A percentile compares a stretch with the other conserved stretches of the same genome.
These are phyloP conservation scores for Antheraea assamensis DNA, from an alignment of 2,888 invertebrate genomes.

Conservation along the genomic window DNA sequence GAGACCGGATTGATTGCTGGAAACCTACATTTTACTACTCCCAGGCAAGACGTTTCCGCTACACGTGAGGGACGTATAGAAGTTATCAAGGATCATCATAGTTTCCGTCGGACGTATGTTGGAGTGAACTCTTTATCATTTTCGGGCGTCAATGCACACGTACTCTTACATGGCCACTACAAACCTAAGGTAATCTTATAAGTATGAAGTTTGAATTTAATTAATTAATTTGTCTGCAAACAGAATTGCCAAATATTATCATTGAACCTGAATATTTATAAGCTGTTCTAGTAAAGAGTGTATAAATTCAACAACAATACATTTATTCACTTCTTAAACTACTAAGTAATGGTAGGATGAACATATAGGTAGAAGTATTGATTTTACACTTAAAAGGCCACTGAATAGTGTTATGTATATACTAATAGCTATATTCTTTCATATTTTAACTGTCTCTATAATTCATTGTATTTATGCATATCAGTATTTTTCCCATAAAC, in stretches of 20 bases:
- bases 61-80: slow-evolving; percentile 74
- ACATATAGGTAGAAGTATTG: too few relatives aligned
- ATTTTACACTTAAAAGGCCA: too few relatives aligned
- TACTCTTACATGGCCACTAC: slow-evolving; percentile 48
- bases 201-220: slow-evolving; percentile 1
- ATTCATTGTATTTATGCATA: too few relatives aligned
- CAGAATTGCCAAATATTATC: background rate
- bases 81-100: slow-evolving; percentile 82
- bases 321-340: too few relatives aligned
- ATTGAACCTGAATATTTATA: background rate
- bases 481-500: too few relatives aligned
- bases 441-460: too few relatives aligned
- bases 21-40: slow-evolving; percentile 85
- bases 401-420: too few relatives aligned
- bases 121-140: slow-evolving; percentile 60
- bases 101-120: slow-evolving; percentile 75
- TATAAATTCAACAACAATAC: too few relatives aligned
- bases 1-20: slow-evolving; percentile 85
- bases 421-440: too few relatives aligned
- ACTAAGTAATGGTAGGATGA: too few relatives aligned
- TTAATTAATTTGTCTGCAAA: background rate
- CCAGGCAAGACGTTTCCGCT: slow-evolving; percentile 73
- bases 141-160: slow-evolving; percentile 55
- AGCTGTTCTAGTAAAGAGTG: too few relatives aligned
- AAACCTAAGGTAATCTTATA: slow-evolving; percentile 51